Conservation (phyloP, 2,797 vertebrate species). For the Pantherophis vulpinus region DNA sequence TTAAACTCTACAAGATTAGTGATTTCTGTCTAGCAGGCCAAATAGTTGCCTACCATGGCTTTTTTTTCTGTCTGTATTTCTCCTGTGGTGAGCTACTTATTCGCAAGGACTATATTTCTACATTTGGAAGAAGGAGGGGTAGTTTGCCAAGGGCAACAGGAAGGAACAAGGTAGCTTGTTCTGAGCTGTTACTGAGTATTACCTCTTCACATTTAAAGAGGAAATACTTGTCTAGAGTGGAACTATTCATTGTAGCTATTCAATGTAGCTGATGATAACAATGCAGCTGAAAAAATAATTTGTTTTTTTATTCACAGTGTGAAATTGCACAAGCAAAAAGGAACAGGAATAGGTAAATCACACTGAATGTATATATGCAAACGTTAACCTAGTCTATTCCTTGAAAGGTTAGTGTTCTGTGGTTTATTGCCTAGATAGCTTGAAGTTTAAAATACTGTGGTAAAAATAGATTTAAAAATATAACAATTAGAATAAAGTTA, state of each 20-base stretch:
- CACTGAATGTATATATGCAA: conserved; percentile 28
- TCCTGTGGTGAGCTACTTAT: background rate
- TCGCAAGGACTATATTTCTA: background rate
- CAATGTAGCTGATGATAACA: background rate
- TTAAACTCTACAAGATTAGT: background rate
- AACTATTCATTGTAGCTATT: background rate
- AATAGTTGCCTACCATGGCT: background rate
- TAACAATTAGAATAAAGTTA: conserved; percentile 38
- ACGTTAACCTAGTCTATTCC: conserved; percentile 56
- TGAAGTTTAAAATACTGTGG: conserved; percentile 69
- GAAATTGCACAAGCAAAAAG: background rate
- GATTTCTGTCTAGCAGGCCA: background rate
- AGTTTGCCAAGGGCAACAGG: background rate
- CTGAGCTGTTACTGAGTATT: background rate
- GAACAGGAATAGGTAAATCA: background rate
- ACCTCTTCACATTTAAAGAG: background rate
- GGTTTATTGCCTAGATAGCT: conserved; percentile 68
- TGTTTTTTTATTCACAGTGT: background rate
- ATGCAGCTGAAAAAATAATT: background rate
- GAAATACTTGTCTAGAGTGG: background rate
- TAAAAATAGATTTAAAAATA: conserved; percentile 71
- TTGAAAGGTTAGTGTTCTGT: conserved; percentile 56
- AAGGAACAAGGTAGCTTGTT: background rate
- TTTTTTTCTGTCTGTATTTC: background rate
- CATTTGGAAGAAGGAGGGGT: background rate